These are phyloP conservation scores for Ciconia boyciana DNA, from an alignment of 2,113 vertebrate species.

Conservation along the genomic window DNA sequence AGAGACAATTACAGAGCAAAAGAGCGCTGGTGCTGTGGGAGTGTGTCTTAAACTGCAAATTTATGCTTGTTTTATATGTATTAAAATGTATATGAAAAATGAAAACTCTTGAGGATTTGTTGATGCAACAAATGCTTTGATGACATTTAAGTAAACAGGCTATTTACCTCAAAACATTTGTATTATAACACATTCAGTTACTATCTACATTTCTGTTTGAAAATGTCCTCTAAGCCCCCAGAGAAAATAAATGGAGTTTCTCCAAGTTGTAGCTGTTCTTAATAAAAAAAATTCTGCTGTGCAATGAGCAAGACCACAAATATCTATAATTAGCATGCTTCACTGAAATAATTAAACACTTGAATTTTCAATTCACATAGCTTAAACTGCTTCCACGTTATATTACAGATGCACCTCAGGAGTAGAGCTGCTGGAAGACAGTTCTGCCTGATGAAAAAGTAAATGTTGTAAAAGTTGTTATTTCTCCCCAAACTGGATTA, in stretches of 20 bases:
- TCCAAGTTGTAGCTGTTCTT: not conserved
- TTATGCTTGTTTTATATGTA: not conserved
- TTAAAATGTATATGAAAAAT: not conserved
- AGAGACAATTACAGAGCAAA: not conserved
- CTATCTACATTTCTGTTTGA: not conserved
- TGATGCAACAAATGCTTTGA: conserved; percentile 13
- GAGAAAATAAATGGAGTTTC: conserved; percentile 41
- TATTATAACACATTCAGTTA: not conserved
- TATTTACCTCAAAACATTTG: conserved; percentile 36
- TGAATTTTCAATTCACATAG: not conserved
- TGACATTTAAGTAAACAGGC: conserved; percentile 27
- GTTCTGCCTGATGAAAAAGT: not conserved
- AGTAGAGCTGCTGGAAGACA: not conserved
- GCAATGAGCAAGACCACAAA: not conserved
- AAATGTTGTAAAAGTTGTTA: not conserved
- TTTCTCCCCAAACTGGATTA: not conserved
- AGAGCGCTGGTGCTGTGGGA: not conserved
- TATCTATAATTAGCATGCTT: not conserved
- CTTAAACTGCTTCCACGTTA: not conserved
- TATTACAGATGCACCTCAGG: not conserved
- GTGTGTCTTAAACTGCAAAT: not conserved
- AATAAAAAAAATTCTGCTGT: not conserved
- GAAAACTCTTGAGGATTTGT: not conserved
- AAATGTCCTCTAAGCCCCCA: not conserved
- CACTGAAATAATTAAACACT: conserved; percentile 1